Conservation (phyloP, 2,888 invertebrate species). For the Xiphydria camelus region DNA sequence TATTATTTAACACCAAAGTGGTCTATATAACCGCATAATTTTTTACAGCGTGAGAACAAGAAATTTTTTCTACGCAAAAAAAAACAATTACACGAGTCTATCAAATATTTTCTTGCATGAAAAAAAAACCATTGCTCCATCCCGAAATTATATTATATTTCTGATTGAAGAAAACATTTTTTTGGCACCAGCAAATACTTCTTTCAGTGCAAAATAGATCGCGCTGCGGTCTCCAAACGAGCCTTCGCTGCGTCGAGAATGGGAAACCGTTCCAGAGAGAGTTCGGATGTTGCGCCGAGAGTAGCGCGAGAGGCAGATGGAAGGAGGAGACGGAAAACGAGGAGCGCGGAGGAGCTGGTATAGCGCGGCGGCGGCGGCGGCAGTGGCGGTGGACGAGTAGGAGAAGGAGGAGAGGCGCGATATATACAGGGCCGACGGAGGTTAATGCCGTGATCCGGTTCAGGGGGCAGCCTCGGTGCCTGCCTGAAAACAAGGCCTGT, state of each 20-base stretch:
- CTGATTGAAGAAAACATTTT: too few relatives aligned
- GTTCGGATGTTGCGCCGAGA: slow-evolving; percentile 14
- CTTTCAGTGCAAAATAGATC: too few relatives aligned
- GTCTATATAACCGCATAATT: too few relatives aligned
- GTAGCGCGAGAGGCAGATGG: slow-evolving; percentile 3
- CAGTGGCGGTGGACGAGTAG: slow-evolving; percentile 16
- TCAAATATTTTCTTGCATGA: too few relatives aligned
- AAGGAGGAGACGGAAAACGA: background rate
- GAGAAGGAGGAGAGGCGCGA: slow-evolving; percentile 19
- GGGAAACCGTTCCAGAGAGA: slow-evolving; percentile 10
- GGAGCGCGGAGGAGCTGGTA: slow-evolving; percentile 4
- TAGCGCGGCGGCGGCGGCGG: slow-evolving; percentile 15
- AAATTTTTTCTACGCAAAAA: too few relatives aligned
- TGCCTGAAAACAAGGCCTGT: slow-evolving; percentile 41
- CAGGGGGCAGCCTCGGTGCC: slow-evolving; percentile 47
- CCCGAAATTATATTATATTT: too few relatives aligned
- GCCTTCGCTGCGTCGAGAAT: slow-evolving; percentile 5
- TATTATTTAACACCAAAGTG: too few relatives aligned
- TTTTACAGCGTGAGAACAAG: too few relatives aligned
- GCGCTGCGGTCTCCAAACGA: too few relatives aligned
- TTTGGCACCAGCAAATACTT: too few relatives aligned
- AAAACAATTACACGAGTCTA: too few relatives aligned
- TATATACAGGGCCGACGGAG: slow-evolving; percentile 40
- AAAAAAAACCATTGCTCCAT: too few relatives aligned
- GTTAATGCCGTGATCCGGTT: slow-evolving; percentile 55